Evolutionary conservation across 2,797 vertebrate species (phyloP).

Genomic region (Sebastes paucispinis): DNA sequence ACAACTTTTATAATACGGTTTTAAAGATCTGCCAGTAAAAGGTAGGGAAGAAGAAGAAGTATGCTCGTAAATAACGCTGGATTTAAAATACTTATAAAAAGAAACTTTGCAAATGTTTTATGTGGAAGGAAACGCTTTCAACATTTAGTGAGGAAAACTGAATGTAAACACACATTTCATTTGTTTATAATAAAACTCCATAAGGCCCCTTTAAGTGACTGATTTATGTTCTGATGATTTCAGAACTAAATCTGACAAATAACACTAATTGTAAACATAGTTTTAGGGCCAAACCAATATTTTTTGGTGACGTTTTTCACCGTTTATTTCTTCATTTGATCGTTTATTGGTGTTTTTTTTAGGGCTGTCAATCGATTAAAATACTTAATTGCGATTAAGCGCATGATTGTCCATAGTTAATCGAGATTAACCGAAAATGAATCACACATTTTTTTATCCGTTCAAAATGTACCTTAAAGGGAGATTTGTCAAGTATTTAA

Average conservation of each 20-base stretch:
- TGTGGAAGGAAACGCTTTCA: not conserved
- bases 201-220: not conserved
- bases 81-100: not conserved
- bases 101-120: not conserved
- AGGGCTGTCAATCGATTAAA: no score
- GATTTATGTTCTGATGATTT: not conserved
- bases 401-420: no score
- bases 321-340: no score
- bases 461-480: no score
- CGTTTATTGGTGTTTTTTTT: no score
- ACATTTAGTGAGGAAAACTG: not conserved
- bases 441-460: no score
- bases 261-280: not conserved
- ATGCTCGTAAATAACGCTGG: not conserved
- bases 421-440: no score
- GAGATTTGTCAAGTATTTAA: no score
- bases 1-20: not conserved
- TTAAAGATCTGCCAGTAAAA: not conserved
- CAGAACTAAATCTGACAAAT: not conserved
- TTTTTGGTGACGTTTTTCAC: no score
- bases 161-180: not conserved
- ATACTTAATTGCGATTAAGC: no score
- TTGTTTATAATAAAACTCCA: not conserved
- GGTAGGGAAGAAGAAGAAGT: not conserved
- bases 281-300: not conserved